These are phyloP conservation scores for Megalops atlanticus DNA, from an alignment of 2,113 vertebrate species.

Conservation along the genomic window DNA sequence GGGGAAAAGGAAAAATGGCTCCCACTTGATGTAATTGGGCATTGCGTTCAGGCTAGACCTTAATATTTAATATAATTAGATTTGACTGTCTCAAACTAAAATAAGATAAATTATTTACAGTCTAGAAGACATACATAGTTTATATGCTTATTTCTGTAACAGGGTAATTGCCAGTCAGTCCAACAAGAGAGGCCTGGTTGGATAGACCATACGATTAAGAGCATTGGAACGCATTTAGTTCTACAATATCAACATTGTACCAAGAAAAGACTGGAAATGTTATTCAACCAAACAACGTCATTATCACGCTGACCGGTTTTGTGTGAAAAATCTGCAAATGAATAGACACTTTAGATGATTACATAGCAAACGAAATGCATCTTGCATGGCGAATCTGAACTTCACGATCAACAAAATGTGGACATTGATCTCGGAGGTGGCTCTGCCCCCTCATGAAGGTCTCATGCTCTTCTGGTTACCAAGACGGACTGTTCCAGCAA, in stretches of 20 bases:
- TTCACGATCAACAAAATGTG: constrained; percentile 65
- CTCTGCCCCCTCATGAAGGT: constrained; percentile 60
- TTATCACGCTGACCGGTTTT: constrained; percentile 57
- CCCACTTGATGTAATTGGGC: not conserved
- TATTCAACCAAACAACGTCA: constrained; percentile 50
- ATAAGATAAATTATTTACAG: not conserved
- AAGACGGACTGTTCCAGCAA: constrained; percentile 60
- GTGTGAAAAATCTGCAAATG: constrained; percentile 67
- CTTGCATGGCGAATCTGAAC: constrained; percentile 64
- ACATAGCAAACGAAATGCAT: constrained; percentile 66
- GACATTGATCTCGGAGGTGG: constrained; percentile 68
- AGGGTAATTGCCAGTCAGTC: not conserved
- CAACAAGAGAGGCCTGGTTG: not conserved
- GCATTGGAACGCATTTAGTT: not conserved
- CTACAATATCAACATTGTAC: constrained; percentile 61
- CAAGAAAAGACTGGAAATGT: constrained; percentile 54
- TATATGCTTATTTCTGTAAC: not conserved
- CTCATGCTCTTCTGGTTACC: constrained; percentile 62
- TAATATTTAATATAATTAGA: constrained; percentile 19
- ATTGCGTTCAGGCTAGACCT: not conserved
- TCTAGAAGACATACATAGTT: not conserved
- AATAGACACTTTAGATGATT: constrained; percentile 63
- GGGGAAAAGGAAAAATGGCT: not conserved
- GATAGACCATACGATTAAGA: not conserved
- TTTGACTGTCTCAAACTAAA: not conserved